Base-by-base conservation (phyloP, 1,140 invertebrate species). In the Ips typographus region DNA sequence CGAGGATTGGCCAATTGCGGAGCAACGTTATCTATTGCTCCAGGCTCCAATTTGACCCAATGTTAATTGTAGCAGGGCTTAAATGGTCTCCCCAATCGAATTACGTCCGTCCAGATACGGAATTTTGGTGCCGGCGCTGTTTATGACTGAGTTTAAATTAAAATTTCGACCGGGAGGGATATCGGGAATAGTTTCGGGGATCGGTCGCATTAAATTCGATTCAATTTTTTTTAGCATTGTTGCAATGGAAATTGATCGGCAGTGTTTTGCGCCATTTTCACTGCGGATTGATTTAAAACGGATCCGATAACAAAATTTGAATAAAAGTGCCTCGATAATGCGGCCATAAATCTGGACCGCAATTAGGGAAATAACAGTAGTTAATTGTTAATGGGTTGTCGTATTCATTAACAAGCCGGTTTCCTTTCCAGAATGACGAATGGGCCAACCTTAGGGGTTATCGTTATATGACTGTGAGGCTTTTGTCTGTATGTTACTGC, bases 1-100 rank as follows among this genome's bases (percentile, higher is more conserved):
- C 63, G 63, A 65, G 63, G 63, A 65, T 65, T 65, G 63, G 63
- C 64, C 64, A 66, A 66, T 66, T 57, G 55, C 64, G 58, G 57
- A 40, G 2, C 5, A 4, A 3, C 53, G 64, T 66, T 66, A 66
- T 66, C 64, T 66, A 66, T 66, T 66, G 64, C 64, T 66, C 64
- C 36, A 47, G 64, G 64, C 64, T 42, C 64, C 64, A 68, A 68
- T 61, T 68, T 52, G 59, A 68, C 44, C 59, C 66, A 42, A 61
- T 69, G 52, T 62, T 62, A 62, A 69, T 62, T 56, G 52, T 62
- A 55, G 67, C 59, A 56, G 38, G 52, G 67, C 49, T 69, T 61
- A 62, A 69, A 69, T 40, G 59, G 22, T 69, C 59, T 69, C 59
- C 59, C 67, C 49, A 56, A 62, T 47, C 58, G 59, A 62, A 69